Percentiles rank a stretch among this genome's conserved stretches.
Evolutionary conservation across 2,797 vertebrate genomes (phyloP).

Genomic region (Scomberomorus guttatus): DNA sequence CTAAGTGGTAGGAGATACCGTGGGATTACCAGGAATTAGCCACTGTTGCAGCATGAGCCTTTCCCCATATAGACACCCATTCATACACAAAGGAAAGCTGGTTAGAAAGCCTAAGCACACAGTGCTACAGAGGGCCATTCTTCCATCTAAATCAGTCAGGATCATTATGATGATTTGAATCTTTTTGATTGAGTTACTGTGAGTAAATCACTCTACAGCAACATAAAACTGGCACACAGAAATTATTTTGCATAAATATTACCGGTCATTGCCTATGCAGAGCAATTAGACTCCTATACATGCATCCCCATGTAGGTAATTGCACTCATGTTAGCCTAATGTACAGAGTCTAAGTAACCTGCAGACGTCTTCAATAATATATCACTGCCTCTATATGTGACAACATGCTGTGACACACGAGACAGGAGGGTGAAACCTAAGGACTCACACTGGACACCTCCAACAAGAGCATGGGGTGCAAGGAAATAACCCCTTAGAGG

Average conservation of each 20-base stretch:
- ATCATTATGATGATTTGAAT: constrained; percentile 20
- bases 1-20: constrained; percentile 75
- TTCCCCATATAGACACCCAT: constrained; percentile 85
- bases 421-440: constrained; percentile 73
- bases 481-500: constrained; percentile 63
- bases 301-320: constrained; percentile 54
- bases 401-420: constrained; percentile 76
- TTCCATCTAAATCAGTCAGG: constrained; percentile 21
- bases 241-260: constrained; percentile 34
- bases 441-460: constrained; percentile 71
- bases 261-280: constrained; percentile 55
- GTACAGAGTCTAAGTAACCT: constrained; percentile 61
- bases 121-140: constrained; percentile 14
- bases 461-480: constrained; percentile 62
- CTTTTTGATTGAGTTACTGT: constrained; percentile 4
- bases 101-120: constrained; percentile 57
- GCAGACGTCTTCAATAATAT: constrained; percentile 77
- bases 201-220: constrained; percentile 22
- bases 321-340: constrained; percentile 58
- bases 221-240: constrained; percentile 32
- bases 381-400: constrained; percentile 65
- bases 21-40: constrained; percentile 86
- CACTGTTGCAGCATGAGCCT: constrained; percentile 79
- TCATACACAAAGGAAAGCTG: constrained; percentile 81
- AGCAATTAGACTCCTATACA: constrained; percentile 63